Evolutionary conservation across 2,888 invertebrate species (phyloP), one percentile per base, ranked within the genome.

Genomic region (Phlogophora meticulosa): DNA sequence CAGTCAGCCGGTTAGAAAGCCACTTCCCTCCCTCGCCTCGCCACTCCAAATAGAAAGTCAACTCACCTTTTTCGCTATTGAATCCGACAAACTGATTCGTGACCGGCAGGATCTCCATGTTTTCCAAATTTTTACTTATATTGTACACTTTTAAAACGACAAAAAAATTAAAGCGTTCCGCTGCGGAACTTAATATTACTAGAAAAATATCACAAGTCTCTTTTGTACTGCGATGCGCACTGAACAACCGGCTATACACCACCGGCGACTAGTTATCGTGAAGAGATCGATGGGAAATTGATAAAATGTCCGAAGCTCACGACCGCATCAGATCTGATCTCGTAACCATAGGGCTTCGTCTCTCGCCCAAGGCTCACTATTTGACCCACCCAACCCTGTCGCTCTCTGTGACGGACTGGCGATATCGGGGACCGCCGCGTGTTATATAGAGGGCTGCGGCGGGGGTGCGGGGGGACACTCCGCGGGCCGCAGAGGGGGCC

Each of bases 71-170:
- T 91, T 96, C 96, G 94, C 96, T 97, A 94, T 96, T 97, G 96
- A 97, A 97, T 96, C 97, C 97, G 91, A 97, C 97, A 93, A 97
- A 96, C 95, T 96, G 97, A 96, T 96, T 97, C 93, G 97, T 97
- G 92, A 97, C 97, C 92, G 97, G 97, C 92, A 98, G 96, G 94
- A 98, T 97, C 96, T 98, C 98, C 98, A 98, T 98, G 92, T 96
- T 97, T 88, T 95, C 94, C 94, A 94, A 94, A 94, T 95, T 91
- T 91, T 95, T 94, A 94, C 95, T 95, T 94, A 94, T 94, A 93
- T 94, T 95, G 95, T 95, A 94, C 95, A 96, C 95, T 95, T 95
- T 76, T 94, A 87, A 90, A 88, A 90, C 89, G 88, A 83, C 86
- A 91, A 92, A 92, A 91, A 89, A 88, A 81, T 73, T 73, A 74